Evolutionary conservation across 2,888 invertebrate species (phyloP).

Genomic region (Cataglyphis rosenhaueri): DNA sequence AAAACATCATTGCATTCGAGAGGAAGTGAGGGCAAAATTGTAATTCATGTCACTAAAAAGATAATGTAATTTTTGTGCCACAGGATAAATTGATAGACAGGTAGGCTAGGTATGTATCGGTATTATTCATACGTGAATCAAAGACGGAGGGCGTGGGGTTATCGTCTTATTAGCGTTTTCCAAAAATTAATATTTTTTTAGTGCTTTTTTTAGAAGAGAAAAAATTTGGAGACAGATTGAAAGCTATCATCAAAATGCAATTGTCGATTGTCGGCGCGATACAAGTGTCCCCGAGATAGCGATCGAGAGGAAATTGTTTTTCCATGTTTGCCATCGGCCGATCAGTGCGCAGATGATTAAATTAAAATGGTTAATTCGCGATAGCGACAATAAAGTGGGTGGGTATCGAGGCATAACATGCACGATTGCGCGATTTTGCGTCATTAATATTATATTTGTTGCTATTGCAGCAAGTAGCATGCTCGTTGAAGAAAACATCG

Average conservation of each 20-base stretch:
- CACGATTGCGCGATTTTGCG: slow-evolving; percentile 73
- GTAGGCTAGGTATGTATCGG: neutral
- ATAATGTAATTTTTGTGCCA: neutral
- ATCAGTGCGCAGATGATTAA: slow-evolving; percentile 79
- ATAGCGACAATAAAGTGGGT: slow-evolving; percentile 79
- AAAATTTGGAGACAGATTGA: slow-evolving; percentile 56
- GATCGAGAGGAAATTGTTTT: slow-evolving; percentile 79
- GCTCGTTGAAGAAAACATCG: slow-evolving; percentile 61
- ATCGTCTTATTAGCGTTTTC: neutral
- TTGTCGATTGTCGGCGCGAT: slow-evolving; percentile 65
- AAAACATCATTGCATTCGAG: slow-evolving; percentile 14
- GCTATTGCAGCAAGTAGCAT: slow-evolving; percentile 58
- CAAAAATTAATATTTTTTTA: slow-evolving; percentile 8
- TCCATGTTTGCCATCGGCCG: slow-evolving; percentile 78
- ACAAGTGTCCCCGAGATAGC: slow-evolving; percentile 73
- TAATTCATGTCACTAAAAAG: neutral
- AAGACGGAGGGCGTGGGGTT: neutral
- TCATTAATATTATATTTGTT: slow-evolving; percentile 72
- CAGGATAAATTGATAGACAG: neutral
- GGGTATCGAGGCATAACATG: slow-evolving; percentile 73
- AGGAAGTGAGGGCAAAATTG: neutral
- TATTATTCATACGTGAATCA: neutral
- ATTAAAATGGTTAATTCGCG: slow-evolving; percentile 80
- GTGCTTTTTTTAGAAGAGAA: slow-evolving; percentile 32
- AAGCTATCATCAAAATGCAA: slow-evolving; percentile 62